Conservation (phyloP, 92 coral and sea anemone species). For the Epizoanthus rinbou region DNA sequence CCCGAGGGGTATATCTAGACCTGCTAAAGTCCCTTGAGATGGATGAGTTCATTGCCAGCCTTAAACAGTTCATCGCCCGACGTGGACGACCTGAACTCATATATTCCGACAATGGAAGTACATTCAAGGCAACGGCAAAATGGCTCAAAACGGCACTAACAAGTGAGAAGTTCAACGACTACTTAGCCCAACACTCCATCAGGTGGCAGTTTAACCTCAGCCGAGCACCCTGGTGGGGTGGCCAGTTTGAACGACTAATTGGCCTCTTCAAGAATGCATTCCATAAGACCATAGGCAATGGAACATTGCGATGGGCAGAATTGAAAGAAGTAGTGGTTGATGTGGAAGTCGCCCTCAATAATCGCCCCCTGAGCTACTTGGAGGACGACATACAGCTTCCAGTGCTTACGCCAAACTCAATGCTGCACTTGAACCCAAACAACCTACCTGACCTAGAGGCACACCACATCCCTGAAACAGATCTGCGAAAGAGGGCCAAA, state of each 20-base stretch:
- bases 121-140: constrained; percentile 50
- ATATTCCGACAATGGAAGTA: constrained; percentile 50
- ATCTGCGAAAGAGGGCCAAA: constrained; percentile 50
- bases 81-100: constrained; percentile 48
- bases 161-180: constrained; percentile 36
- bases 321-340: constrained; percentile 17
- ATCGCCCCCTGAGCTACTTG: constrained; percentile 26
- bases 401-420: constrained; percentile 47
- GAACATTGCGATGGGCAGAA: constrained; percentile 7
- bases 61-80: constrained; percentile 43
- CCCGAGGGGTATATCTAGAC: constrained; percentile 35
- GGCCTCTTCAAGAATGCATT: constrained; percentile 35
- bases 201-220: constrained; percentile 53
- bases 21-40: constrained; percentile 1
- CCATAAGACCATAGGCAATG: constrained; percentile 27
- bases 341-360: constrained; percentile 29
- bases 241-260: constrained; percentile 49
- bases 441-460: constrained; percentile 28
- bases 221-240: constrained; percentile 64
- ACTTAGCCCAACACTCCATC: constrained; percentile 33
- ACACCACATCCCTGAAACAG: constrained; percentile 14
- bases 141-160: constrained; percentile 40
- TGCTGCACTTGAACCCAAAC: constrained; percentile 40
- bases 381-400: constrained; percentile 48
- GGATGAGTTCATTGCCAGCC: constrained; percentile 36